These are phyloP conservation scores for Motacilla alba DNA, from an alignment of 2,113 vertebrate species.

Conservation along the genomic window DNA sequence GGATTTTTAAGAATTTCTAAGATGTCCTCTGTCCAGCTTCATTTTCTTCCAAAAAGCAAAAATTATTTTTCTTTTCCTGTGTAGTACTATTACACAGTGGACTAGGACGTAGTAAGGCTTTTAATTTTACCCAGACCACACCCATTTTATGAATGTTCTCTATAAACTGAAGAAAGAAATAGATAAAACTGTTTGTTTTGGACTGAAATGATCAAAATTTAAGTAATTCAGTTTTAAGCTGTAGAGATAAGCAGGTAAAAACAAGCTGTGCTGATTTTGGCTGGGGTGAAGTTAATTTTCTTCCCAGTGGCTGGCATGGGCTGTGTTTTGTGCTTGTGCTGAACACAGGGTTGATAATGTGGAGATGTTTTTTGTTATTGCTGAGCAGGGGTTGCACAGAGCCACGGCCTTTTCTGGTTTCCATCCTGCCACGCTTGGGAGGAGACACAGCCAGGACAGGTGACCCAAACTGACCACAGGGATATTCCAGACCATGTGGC, in stretches of 20 bases:
- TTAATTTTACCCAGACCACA: neutral
- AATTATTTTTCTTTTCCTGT: neutral
- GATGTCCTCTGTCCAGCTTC: neutral
- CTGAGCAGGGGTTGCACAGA: neutral
- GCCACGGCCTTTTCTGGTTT: neutral
- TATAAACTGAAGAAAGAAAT: neutral
- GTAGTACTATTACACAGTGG: neutral
- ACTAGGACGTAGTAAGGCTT: neutral
- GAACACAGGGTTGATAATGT: neutral
- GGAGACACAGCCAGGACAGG: neutral
- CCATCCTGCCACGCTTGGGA: accelerated
- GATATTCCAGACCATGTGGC: accelerated
- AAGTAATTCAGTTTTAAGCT: neutral
- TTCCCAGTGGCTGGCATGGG: neutral
- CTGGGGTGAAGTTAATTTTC: neutral
- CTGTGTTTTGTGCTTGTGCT: neutral
- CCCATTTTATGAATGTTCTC: neutral
- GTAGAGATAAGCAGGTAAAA: neutral
- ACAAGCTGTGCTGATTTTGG: neutral
- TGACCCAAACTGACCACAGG: neutral
- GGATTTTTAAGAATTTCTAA: neutral
- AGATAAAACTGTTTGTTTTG: neutral
- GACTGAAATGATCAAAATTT: neutral
- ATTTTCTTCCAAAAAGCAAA: neutral
- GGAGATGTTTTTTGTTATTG: neutral